These are phyloP conservation scores for Zoanthus sociatus DNA, from an alignment of 92 coral and sea anemone species.

Conservation along the genomic window DNA sequence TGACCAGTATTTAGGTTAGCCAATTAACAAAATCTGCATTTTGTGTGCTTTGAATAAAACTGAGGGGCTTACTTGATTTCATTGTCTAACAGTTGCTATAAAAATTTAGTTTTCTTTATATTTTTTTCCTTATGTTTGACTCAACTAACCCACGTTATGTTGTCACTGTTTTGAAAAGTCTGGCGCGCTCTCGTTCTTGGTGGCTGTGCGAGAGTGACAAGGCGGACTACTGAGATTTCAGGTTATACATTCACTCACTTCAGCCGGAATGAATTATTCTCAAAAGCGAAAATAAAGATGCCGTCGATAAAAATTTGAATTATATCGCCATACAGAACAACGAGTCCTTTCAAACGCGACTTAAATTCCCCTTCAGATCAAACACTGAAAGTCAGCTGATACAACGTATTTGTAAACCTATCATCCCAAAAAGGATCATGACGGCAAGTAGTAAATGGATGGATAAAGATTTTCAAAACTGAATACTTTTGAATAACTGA, in stretches of 20 bases:
- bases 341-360: conserved; percentile 1
- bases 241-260: background rate
- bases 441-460: background rate
- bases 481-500: background rate
- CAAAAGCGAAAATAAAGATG: background rate
- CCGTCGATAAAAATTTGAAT: background rate
- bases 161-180: background rate
- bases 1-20: too few relatives aligned
- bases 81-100: too few relatives aligned
- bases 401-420: background rate
- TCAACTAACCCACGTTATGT: background rate
- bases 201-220: background rate
- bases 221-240: background rate
- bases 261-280: background rate
- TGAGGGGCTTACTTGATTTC: too few relatives aligned
- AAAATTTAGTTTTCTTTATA: too few relatives aligned
- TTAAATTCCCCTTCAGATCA: background rate
- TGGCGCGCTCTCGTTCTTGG: background rate
- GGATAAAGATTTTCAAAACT: background rate
- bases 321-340: background rate
- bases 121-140: background rate
- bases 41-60: too few relatives aligned
- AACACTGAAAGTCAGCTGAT: background rate
- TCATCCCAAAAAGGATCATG: conserved; percentile 1
- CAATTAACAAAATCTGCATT: too few relatives aligned